These are phyloP conservation scores for Macrotis lagotis DNA, from an alignment of 2,113 vertebrate genomes.

Conservation along the genomic window DNA sequence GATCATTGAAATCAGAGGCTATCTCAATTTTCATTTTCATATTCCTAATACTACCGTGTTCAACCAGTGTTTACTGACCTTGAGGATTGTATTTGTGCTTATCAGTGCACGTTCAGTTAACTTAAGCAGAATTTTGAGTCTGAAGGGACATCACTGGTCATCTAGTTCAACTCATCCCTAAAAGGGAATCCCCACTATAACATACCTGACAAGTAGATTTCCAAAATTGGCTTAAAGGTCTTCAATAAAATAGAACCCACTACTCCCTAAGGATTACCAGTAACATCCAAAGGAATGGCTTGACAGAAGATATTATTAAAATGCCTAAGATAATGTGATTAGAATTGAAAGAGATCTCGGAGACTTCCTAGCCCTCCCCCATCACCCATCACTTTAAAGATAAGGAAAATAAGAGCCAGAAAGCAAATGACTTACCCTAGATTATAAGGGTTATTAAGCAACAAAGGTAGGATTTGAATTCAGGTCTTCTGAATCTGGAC, in stretches of 20 bases:
- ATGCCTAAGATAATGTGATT: neutral
- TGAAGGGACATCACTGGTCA: neutral
- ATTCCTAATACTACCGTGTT: neutral
- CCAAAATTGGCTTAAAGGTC: neutral
- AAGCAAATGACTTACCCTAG: neutral
- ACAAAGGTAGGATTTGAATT: neutral
- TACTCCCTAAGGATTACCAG: neutral
- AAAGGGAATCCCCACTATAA: neutral
- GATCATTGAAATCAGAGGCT: neutral
- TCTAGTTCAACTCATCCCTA: neutral
- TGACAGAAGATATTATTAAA: neutral
- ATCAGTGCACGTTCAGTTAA: neutral
- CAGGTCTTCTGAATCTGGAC: neutral
- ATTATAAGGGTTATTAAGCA: neutral
- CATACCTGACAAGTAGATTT: neutral
- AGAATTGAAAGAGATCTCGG: neutral
- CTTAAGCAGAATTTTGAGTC: neutral
- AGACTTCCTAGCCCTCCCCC: neutral
- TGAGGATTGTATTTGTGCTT: neutral
- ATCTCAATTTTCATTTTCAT: neutral
- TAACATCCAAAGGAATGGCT: neutral
- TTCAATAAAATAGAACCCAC: neutral
- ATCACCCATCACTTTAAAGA: neutral
- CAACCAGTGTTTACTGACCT: neutral
- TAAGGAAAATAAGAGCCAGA: neutral